phyloP scores from a whole-genome alignment of 2,888 invertebrate species.

The Xestia rhomboidea region DNA sequence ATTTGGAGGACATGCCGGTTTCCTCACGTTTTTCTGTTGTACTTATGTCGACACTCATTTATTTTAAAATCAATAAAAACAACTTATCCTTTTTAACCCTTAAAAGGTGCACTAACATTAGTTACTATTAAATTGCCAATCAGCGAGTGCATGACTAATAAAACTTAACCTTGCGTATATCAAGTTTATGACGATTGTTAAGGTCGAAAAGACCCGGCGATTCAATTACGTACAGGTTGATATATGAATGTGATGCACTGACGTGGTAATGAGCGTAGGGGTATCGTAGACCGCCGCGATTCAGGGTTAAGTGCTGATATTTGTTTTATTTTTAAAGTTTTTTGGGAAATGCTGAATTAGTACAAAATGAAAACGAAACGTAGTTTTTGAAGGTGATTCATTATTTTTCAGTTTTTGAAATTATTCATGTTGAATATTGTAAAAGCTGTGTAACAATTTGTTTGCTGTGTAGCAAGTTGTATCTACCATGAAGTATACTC shows the following conservation, averaged over 20 bases:
- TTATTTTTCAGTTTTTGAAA: background rate
- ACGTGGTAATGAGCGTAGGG: constrained; percentile 58
- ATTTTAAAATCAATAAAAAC: background rate
- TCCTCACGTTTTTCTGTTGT: background rate
- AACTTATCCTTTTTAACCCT: constrained; percentile 2
- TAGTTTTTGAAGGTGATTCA: background rate
- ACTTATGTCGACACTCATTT: background rate
- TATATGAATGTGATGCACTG: constrained; percentile 55
- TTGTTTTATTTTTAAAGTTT: constrained; percentile 25
- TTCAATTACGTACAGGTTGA: constrained; percentile 63
- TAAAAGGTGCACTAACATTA: constrained; percentile 11
- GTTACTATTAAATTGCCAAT: constrained; percentile 56
- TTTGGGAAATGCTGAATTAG: background rate
- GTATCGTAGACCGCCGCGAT: constrained; percentile 48
- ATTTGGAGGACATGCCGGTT: background rate
- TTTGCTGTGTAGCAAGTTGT: no score
- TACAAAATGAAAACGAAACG: accelerated
- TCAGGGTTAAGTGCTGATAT: constrained; percentile 42
- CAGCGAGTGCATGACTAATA: constrained; percentile 55
- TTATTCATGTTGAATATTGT: background rate
- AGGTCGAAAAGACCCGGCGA: constrained; percentile 54
- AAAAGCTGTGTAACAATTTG: background rate
- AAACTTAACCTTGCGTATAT: constrained; percentile 55
- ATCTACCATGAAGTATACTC: background rate
- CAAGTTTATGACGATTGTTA: constrained; percentile 62